Evolutionary conservation across 2,797 vertebrate genomes (phyloP).

Genomic region (Aselliscus stoliczkanus): DNA sequence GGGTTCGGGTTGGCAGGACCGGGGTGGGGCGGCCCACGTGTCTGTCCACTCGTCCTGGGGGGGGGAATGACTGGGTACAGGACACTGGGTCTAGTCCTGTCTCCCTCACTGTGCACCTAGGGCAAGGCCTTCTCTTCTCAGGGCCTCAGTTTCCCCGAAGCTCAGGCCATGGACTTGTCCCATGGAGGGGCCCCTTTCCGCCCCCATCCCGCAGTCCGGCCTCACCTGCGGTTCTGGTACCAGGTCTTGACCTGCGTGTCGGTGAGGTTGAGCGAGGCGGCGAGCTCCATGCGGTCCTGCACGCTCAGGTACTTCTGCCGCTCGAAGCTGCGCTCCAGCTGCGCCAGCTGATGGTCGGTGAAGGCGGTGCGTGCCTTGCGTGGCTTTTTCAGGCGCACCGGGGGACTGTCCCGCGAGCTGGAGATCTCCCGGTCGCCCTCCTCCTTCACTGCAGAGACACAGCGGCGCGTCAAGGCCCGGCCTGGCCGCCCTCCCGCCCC

Average conservation of each 20-base stretch:
- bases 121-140: not conserved
- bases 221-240: constrained; percentile 99
- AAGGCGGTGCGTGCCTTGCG: constrained; percentile 98
- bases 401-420: constrained; percentile 96
- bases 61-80: not conserved
- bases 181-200: fast-evolving
- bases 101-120: not conserved
- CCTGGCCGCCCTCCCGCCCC: not conserved
- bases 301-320: constrained; percentile 98
- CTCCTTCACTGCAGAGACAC: constrained; percentile 89
- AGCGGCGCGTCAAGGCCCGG: constrained; percentile 33
- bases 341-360: constrained; percentile 97
- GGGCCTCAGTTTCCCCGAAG: not conserved
- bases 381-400: constrained; percentile 96
- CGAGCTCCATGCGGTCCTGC: constrained; percentile 98
- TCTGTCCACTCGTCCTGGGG: not conserved
- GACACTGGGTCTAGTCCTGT: not conserved
- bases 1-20: not conserved
- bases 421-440: constrained; percentile 97
- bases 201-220: fast-evolving
- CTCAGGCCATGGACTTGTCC: fast-evolving
- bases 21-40: not conserved
- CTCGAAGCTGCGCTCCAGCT: constrained; percentile 98
- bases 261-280: constrained; percentile 97
- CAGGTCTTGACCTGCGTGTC: constrained; percentile 99